A percentile compares a stretch with the other conserved stretches of the same genome.
phyloP scores from a whole-genome alignment of 2,113 vertebrate species.

The Setophaga petechia region DNA sequence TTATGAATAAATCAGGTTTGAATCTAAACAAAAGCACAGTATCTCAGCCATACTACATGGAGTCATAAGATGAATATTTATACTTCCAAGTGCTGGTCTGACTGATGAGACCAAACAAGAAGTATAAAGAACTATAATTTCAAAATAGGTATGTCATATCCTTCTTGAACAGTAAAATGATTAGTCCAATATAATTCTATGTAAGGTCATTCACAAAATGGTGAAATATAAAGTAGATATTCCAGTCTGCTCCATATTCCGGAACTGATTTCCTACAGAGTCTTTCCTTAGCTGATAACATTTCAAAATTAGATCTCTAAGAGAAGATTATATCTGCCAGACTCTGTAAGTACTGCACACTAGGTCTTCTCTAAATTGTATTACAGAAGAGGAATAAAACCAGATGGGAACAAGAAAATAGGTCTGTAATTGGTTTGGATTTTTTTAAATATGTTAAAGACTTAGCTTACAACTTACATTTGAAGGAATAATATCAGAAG shows the following conservation, averaged over 20 bases:
- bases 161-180: background rate
- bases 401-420: background rate
- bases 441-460: fast-evolving
- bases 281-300: background rate
- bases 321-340: background rate
- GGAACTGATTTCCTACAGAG: background rate
- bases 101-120: background rate
- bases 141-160: background rate
- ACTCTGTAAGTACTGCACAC: background rate
- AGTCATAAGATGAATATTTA: background rate
- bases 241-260: background rate
- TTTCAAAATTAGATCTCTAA: background rate
- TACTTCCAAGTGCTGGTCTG: background rate
- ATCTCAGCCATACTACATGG: background rate
- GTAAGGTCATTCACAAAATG: background rate
- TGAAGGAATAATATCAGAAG: background rate
- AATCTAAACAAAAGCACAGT: background rate
- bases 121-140: background rate
- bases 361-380: background rate
- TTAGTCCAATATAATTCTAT: background rate
- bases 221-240: background rate
- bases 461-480: background rate
- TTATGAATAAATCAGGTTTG: background rate
- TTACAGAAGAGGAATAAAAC: background rate
- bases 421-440: background rate